A percentile compares a stretch with the other conserved stretches of the same genome.
phyloP scores from a whole-genome alignment of 1,140 invertebrate species.

The Drosophila malerkotliana region DNA sequence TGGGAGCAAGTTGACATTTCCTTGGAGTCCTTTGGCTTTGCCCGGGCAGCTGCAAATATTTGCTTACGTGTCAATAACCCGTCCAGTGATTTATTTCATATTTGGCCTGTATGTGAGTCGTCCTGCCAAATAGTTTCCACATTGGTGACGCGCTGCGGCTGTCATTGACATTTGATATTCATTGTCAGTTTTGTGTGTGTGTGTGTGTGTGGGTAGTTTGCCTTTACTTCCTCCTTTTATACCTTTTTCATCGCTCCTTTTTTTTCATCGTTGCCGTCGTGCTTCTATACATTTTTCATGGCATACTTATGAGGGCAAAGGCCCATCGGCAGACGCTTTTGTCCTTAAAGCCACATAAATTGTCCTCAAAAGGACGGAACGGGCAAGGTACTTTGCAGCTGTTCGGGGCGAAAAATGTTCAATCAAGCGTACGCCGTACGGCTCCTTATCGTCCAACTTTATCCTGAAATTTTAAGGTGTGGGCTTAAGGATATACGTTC shows the following conservation, averaged over 20 bases:
- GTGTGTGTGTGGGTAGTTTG: constrained; percentile 47
- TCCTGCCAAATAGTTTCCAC: constrained; percentile 66
- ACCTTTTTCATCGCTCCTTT: constrained; percentile 32
- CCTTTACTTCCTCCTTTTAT: neutral
- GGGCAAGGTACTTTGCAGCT: constrained; percentile 50
- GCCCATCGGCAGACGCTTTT: constrained; percentile 45
- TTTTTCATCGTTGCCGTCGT: constrained; percentile 11
- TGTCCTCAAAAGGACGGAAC: constrained; percentile 25
- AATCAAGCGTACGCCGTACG: constrained; percentile 59
- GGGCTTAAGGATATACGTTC: constrained; percentile 15
- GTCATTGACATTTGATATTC: constrained; percentile 80
- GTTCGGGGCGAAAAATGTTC: constrained; percentile 56
- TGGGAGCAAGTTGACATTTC: constrained; percentile 48
- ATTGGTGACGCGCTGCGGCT: constrained; percentile 51
- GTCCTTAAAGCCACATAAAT: constrained; percentile 74
- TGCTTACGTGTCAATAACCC: constrained; percentile 81
- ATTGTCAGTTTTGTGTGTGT: constrained; percentile 56
- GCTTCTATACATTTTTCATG: constrained; percentile 63
- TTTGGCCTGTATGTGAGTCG: constrained; percentile 50
- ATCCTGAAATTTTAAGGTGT: neutral
- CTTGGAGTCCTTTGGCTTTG: constrained; percentile 16
- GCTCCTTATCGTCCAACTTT: constrained; percentile 47
- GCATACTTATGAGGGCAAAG: constrained; percentile 73
- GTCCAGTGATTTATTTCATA: constrained; percentile 81
- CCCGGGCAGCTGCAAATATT: constrained; percentile 66